phyloP scores from a whole-genome alignment of 2,888 invertebrate species.

The Drosophila mimica region DNA sequence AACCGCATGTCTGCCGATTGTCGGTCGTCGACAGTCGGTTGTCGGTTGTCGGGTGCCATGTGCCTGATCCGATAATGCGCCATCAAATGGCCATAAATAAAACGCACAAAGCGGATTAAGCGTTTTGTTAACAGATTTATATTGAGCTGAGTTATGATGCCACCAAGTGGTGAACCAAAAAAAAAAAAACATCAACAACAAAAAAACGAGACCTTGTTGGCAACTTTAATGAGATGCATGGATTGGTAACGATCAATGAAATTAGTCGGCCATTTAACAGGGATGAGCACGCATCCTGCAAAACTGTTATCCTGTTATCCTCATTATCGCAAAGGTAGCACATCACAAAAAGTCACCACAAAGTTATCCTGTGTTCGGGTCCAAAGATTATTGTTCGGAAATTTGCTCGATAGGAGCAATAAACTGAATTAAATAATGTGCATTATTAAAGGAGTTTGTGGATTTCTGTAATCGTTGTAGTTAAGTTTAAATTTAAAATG shows the following conservation, averaged over 20 bases:
- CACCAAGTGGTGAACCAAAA: slow-evolving; percentile 21
- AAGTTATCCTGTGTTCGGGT: not conserved
- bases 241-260: slow-evolving; percentile 42
- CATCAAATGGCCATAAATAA: slow-evolving; percentile 79
- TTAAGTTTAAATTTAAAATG: not conserved
- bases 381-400: not conserved
- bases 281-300: slow-evolving; percentile 4
- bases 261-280: slow-evolving; percentile 30
- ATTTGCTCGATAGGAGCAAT: not conserved
- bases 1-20: slow-evolving; percentile 4
- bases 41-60: slow-evolving; percentile 61
- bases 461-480: not conserved
- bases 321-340: not conserved
- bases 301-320: not conserved
- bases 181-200: not conserved
- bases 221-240: slow-evolving; percentile 53
- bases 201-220: slow-evolving; percentile 27
- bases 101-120: slow-evolving; percentile 77
- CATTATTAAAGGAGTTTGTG: not conserved
- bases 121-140: slow-evolving; percentile 79
- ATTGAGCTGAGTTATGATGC: slow-evolving; percentile 74
- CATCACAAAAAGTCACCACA: not conserved
- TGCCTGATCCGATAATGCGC: slow-evolving; percentile 76
- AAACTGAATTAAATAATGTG: not conserved
- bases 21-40: slow-evolving; percentile 1